Evolutionary conservation across 2,888 invertebrate genomes (phyloP).

Genomic region (Phymatocera aterrima): DNA sequence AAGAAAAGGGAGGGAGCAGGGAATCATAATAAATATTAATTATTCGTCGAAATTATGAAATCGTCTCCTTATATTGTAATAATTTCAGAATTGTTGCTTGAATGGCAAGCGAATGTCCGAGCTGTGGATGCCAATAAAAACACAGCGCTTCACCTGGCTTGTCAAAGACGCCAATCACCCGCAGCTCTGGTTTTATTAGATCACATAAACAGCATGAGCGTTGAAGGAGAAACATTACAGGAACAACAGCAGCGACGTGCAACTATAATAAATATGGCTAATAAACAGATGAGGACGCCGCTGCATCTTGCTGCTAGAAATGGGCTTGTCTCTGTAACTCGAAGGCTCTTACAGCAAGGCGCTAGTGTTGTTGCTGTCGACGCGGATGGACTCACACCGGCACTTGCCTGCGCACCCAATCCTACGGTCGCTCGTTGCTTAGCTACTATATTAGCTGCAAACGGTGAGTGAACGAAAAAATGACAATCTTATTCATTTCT

Average conservation of each 20-base stretch:
- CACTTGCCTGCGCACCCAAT: slow-evolving; percentile 80
- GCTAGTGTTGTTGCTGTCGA: slow-evolving; percentile 79
- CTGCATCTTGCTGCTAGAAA: slow-evolving; percentile 80
- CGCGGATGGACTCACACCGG: slow-evolving; percentile 80
- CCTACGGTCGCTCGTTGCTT: slow-evolving; percentile 80
- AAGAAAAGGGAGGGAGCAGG: too few species aligned
- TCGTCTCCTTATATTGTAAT: slow-evolving; percentile 4
- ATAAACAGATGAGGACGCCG: slow-evolving; percentile 78
- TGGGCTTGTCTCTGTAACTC: slow-evolving; percentile 79
- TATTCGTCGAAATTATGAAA: background rate
- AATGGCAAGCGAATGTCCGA: slow-evolving; percentile 76
- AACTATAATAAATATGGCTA: slow-evolving; percentile 75
- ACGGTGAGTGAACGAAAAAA: slow-evolving; percentile 55
- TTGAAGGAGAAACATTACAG: slow-evolving; percentile 50
- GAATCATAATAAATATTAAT: background rate
- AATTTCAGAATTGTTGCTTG: slow-evolving; percentile 76
- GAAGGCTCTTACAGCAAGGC: slow-evolving; percentile 78
- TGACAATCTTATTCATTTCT: background rate
- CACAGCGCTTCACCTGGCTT: slow-evolving; percentile 81
- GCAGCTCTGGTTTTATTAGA: slow-evolving; percentile 78
- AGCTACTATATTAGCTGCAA: slow-evolving; percentile 76
- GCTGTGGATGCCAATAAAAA: slow-evolving; percentile 77
- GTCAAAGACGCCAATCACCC: slow-evolving; percentile 77
- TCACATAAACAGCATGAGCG: slow-evolving; percentile 73
- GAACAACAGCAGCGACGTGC: slow-evolving; percentile 55